Percentiles rank a stretch among this genome's conserved stretches.
Conservation (phyloP, 1,140 invertebrate genomes). For the Adelges cooleyi region DNA sequence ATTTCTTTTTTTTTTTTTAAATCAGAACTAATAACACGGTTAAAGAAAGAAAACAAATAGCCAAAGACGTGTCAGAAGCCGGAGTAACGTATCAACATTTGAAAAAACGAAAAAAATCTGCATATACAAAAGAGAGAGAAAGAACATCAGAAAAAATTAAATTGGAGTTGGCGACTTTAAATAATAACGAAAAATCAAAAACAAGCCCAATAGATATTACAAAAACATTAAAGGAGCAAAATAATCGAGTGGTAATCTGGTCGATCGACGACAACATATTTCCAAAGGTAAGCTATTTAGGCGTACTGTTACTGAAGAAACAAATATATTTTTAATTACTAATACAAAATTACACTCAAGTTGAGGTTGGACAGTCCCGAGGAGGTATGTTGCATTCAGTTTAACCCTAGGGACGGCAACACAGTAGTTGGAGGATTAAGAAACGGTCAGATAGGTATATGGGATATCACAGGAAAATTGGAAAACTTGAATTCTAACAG, state of each 20-base stretch:
- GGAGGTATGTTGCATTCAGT: slow-evolving; percentile 13
- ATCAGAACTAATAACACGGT: no score
- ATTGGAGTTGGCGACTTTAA: no score
- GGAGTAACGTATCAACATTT: neutral
- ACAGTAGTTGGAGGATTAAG: slow-evolving; percentile 11
- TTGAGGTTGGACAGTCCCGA: neutral
- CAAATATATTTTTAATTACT: neutral
- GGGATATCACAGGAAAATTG: slow-evolving; percentile 18
- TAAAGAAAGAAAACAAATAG: neutral
- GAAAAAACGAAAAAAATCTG: neutral
- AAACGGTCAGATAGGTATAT: slow-evolving; percentile 13
- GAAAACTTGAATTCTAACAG: neutral
- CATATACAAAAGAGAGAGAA: neutral
- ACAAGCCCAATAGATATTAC: neutral
- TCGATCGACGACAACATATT: slow-evolving; percentile 8
- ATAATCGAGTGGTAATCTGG: slow-evolving; percentile 3
- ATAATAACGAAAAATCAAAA: neutral
- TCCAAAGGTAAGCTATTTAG: slow-evolving; percentile 16
- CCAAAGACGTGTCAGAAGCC: slow-evolving; percentile 12
- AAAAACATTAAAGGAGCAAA: neutral
- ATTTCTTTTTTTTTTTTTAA: no score
- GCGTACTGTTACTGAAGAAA: no score
- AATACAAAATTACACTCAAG: neutral
- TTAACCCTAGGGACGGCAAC: slow-evolving; percentile 11
- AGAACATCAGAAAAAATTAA: no score